Conservation (phyloP, 2,797 vertebrate genomes). For the Harpagifer antarcticus region DNA sequence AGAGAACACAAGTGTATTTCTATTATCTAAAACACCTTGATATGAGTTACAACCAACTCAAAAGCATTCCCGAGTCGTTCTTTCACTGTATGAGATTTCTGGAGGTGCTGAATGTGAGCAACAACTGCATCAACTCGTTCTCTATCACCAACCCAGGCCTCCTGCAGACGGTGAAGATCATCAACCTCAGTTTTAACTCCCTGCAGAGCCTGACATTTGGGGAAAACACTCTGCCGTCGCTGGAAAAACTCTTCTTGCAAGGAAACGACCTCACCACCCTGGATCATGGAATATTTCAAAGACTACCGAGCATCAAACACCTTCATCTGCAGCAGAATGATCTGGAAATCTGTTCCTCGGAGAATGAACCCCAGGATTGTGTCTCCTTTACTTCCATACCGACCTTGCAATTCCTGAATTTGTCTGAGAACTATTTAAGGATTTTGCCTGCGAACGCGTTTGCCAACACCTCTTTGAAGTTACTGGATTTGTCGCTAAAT, state of each 20-base stretch:
- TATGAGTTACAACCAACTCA: conserved; percentile 94
- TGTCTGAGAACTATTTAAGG: conserved; percentile 87
- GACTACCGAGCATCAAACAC: conserved; percentile 83
- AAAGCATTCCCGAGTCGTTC: conserved; percentile 84
- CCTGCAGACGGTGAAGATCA: conserved; percentile 79
- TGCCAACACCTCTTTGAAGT: conserved; percentile 82
- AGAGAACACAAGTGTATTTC: conserved; percentile 61
- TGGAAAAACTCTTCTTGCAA: conserved; percentile 88
- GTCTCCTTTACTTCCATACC: conserved; percentile 83
- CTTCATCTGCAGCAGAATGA: conserved; percentile 90
- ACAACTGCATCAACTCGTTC: conserved; percentile 90
- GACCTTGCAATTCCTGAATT: conserved; percentile 84
- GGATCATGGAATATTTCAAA: conserved; percentile 83
- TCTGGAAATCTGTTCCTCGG: conserved; percentile 84
- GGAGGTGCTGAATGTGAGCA: conserved; percentile 91
- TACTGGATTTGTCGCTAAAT: conserved; percentile 92
- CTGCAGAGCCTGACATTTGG: conserved; percentile 86
- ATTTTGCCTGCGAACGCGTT: conserved; percentile 84
- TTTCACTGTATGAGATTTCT: conserved; percentile 86
- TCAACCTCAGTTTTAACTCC: conserved; percentile 90
- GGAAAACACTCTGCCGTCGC: conserved; percentile 58
- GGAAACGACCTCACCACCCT: conserved; percentile 85
- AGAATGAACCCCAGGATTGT: conserved; percentile 72
- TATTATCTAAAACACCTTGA: conserved; percentile 87
- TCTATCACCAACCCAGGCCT: conserved; percentile 44